Base-by-base conservation (phyloP, 2,797 vertebrate species). In the Synanceia verrucosa region DNA sequence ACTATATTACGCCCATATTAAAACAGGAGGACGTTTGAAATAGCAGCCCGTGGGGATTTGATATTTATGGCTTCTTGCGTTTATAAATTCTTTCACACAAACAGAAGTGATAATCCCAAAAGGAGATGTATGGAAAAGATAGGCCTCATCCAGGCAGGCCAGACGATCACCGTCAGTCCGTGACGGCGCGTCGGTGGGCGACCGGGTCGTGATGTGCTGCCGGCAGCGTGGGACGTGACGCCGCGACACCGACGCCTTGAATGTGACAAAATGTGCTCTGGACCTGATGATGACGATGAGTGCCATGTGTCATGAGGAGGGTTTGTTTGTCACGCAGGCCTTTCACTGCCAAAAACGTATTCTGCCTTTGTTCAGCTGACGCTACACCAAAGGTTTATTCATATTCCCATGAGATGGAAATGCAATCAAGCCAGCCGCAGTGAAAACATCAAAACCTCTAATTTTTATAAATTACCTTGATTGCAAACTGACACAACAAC, bases 201-300 rank as follows among this genome's bases (percentile, higher is more conserved):
- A 77, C 62, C 51, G 1, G 75, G 80, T 73, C 41, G 53, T 69
- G 77, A 84, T 73, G 23, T 29, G 67, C 18, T 57, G 72, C 73
- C 70, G 67, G 68, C 67, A 69, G 80, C 50, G 86, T 83, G 83
- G 89, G 83, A 89, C 39, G 86, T 78, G 74, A 43, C 58, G 76
- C 60, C 53, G 46, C 79, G 79, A 81, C 83, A 67, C 69, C 1
- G 1, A 73, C 26, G 47, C 55, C 28, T 63, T 55, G 41, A 78
- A n/a, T n/a, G 67, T 52, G 86, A 79, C 73, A 83, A 43, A 85
- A 58, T 78, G 67, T 76, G 79, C 68, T 80, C 29, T 57, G 2
- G 24, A 70, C 71, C 77, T 34, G 66, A 48, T 56, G 75, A 76
- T 46, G 75, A 70, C 48, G 50, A 24, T 9, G 37, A 70, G 62